Conservation (phyloP, 2,888 invertebrate species). For the Sarcophaga carnaria region DNA sequence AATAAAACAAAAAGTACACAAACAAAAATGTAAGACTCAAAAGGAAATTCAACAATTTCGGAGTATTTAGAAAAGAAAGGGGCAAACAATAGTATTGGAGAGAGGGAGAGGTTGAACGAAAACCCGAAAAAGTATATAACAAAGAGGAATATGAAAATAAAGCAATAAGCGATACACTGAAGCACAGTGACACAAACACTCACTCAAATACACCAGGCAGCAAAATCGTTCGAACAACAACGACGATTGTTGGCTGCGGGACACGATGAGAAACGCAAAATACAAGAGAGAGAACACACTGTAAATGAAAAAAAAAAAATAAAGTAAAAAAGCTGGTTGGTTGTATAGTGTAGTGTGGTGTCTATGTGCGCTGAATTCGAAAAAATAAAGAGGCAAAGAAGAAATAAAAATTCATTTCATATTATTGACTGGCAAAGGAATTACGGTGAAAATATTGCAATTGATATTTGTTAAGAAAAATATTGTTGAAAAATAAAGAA, state of each 20-base stretch:
- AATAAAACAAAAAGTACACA: constrained; percentile 46
- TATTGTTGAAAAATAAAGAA: constrained; percentile 29
- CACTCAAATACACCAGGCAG: constrained; percentile 41
- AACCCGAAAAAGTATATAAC: constrained; percentile 13
- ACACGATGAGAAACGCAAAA: constrained; percentile 55
- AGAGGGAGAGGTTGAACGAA: constrained; percentile 10
- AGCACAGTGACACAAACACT: constrained; percentile 44
- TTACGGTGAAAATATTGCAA: constrained; percentile 62
- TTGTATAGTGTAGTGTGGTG: constrained; percentile 27
- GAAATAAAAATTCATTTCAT: constrained; percentile 66
- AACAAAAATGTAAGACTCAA: constrained; percentile 36
- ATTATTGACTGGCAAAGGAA: constrained; percentile 62
- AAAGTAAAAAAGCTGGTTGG: constrained; percentile 50
- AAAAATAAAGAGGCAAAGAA: constrained; percentile 54
- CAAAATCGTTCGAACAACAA: neutral
- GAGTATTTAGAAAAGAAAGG: constrained; percentile 1
- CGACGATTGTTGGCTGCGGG: constrained; percentile 48
- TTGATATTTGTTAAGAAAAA: constrained; percentile 46
- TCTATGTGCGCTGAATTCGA: constrained; percentile 56
- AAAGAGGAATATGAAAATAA: constrained; percentile 34
- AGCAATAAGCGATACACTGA: constrained; percentile 33
- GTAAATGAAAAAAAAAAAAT: constrained; percentile 1
- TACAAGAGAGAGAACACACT: constrained; percentile 28
- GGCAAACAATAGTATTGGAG: neutral
- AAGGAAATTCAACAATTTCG: constrained; percentile 44